phyloP scores from a whole-genome alignment of 2,888 invertebrate species.

The Drosophila infuscata region DNA sequence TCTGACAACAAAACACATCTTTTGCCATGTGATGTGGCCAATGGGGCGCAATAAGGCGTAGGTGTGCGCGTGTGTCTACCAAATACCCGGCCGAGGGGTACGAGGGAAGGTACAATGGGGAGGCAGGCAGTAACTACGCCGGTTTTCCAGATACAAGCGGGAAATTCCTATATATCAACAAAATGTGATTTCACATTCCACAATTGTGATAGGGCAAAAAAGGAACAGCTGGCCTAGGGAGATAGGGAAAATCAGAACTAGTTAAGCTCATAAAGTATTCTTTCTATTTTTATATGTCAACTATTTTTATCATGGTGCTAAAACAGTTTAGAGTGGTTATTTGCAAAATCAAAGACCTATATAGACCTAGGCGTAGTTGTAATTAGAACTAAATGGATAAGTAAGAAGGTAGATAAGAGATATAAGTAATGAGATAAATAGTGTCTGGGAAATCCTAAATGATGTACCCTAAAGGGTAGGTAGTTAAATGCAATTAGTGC shows the following conservation, averaged over 20 bases:
- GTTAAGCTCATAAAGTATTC: background rate
- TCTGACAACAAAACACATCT: slow-evolving; percentile 34
- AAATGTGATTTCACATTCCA: background rate
- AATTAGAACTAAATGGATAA: too few species aligned
- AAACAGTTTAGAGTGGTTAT: background rate
- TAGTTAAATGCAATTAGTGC: background rate
- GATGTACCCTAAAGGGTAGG: background rate
- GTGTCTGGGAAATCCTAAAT: background rate
- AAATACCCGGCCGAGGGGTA: background rate
- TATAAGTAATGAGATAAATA: background rate
- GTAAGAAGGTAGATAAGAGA: too few species aligned
- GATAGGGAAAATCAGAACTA: background rate
- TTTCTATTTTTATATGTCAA: background rate
- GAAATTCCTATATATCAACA: background rate
- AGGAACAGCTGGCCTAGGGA: background rate
- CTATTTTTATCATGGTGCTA: background rate
- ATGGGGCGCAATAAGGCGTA: slow-evolving; percentile 34
- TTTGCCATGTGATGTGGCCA: slow-evolving; percentile 51
- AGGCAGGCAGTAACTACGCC: background rate
- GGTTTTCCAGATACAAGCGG: background rate
- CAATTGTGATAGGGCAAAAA: background rate
- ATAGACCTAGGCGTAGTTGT: too few species aligned
- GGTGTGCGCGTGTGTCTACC: slow-evolving; percentile 61
- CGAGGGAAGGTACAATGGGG: background rate
- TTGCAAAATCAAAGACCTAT: too few species aligned